These are phyloP conservation scores for Cenopis cana DNA, from an alignment of 2,888 invertebrate species.

Conservation along the genomic window DNA sequence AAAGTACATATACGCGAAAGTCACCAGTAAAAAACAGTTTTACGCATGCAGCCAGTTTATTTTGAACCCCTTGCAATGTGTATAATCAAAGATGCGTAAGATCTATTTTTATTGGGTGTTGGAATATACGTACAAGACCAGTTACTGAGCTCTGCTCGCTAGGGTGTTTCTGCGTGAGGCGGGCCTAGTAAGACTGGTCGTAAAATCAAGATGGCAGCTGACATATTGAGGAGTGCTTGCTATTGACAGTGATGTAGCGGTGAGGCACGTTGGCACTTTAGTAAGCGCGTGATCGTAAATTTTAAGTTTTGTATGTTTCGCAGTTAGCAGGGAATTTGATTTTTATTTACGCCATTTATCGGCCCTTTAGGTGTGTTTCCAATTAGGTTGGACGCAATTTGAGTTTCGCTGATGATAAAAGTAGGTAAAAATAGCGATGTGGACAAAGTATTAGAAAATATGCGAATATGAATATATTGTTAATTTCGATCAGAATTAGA, in stretches of 20 bases:
- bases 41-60: too few relatives aligned
- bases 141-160: background rate
- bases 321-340: background rate
- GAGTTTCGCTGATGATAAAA: too few relatives aligned
- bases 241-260: constrained; percentile 49
- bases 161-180: background rate
- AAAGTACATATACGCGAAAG: too few relatives aligned
- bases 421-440: background rate
- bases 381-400: too few relatives aligned
- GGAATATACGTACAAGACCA: background rate
- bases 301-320: constrained; percentile 33
- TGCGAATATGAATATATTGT: background rate
- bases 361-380: too few relatives aligned
- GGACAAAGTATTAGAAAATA: background rate
- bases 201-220: constrained; percentile 48
- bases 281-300: constrained; percentile 29
- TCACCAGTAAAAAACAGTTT: background rate
- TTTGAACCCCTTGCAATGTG: background rate
- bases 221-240: constrained; percentile 49
- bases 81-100: background rate
- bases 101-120: background rate
- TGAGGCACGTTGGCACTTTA: constrained; percentile 44
- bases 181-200: constrained; percentile 3
- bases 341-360: background rate
- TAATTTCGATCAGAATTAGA: too few relatives aligned